Evolutionary conservation across 2,113 vertebrate species (phyloP).

Genomic region (Notothenia rossii): DNA sequence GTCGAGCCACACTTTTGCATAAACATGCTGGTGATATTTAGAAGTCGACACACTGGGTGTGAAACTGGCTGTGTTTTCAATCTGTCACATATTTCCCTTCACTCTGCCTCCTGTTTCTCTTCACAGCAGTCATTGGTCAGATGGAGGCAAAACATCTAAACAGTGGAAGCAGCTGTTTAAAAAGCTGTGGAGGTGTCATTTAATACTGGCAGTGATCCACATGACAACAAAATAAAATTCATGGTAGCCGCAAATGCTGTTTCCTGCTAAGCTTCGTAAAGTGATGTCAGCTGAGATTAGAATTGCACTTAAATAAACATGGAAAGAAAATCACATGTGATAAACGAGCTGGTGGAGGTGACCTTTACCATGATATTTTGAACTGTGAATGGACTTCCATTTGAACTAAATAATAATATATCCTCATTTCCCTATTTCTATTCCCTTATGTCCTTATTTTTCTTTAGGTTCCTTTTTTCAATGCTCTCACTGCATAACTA

Average conservation of each 20-base stretch:
- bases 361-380: not conserved
- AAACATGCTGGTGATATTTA: not conserved
- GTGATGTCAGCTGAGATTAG: not conserved
- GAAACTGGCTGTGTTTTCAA: constrained; percentile 6
- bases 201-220: constrained; percentile 17
- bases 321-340: not conserved
- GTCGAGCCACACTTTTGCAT: not conserved
- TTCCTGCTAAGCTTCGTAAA: constrained; percentile 9
- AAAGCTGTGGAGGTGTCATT: constrained; percentile 17
- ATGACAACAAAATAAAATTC: constrained; percentile 8
- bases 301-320: not conserved
- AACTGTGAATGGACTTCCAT: not conserved
- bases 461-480: not conserved
- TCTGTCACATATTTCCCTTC: constrained; percentile 2
- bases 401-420: not conserved
- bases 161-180: constrained; percentile 20
- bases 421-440: not conserved
- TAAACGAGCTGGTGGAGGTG: not conserved
- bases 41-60: not conserved
- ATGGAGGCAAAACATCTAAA: constrained; percentile 7
- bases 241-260: constrained; percentile 13
- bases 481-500: not conserved
- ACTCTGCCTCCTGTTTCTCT: not conserved
- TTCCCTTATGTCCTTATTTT: not conserved
- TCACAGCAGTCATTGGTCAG: constrained; percentile 14